Evolutionary conservation across 1,140 invertebrate genomes (phyloP), one percentile per base, ranked within the genome.

Genomic region (Phocides pigmalion): DNA sequence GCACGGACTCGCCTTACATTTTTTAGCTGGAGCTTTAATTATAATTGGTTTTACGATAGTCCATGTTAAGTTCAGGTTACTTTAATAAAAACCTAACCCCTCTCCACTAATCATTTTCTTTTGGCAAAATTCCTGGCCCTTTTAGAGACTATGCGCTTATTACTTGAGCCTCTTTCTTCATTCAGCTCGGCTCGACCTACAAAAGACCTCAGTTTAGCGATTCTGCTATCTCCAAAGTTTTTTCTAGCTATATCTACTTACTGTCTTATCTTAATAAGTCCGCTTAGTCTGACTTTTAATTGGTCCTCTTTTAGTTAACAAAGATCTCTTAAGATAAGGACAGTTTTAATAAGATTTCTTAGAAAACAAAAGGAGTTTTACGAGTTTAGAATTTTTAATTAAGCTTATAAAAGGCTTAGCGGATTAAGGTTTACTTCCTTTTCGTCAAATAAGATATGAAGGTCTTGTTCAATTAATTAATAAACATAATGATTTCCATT

Each of bases 211-310:
- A 9, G 46, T 62, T 50, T 46, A 53, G 14, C 50, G 61, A 51
- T 41, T n/a, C 62, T 16, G 37, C 49, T 67, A 62, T 63, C 44
- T 56, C 35, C 39, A 20, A 49, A 47, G 58, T 41, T 69, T 64
- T 63, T 56, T 69, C 56, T 64, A 53, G 58, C 25, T 20, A 22
- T 46, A n/a, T 41, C 32, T 12, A 35, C n/a, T 11, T 35, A 35
- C 32, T 58, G 44, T 20, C 49, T 66, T 66, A 65, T 68, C 62
- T 68, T 63, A 35, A 64, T 68, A 63, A 64, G 58, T 62, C 65
- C 68, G 54, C 54, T 64, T 44, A 39, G 17, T 19, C 20, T 42
- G 62, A 53, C 25, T 53, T 68, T 64, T 59, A 61, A 68, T 64
- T 68, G 56, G 47, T 32, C 44, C 39, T 17, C 41, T 20, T 46